Evolutionary conservation across 2,888 invertebrate genomes (phyloP), one percentile per base, ranked within the genome.

Genomic region (Acanthoscelides obtectus): DNA sequence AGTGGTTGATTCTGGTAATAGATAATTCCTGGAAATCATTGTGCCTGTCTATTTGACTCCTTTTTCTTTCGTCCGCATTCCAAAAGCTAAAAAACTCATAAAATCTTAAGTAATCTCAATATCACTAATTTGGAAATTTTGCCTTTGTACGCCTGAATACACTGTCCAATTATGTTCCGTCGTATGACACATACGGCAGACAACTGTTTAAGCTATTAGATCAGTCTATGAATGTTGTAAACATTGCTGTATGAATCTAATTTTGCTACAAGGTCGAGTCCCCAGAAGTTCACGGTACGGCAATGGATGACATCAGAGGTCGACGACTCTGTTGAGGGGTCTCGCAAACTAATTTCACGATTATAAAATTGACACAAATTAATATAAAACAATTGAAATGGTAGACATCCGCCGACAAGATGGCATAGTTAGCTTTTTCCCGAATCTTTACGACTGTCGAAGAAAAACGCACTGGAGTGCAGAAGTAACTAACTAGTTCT

Each of bases 271-370:
- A 66, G 22, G 22, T 8, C 20, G 20, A 4, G 8, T 22, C 8
- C 5, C 66, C 8, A 66, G 8, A 66, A 66, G 22, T 66, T 66
- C 66, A 22, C 66, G 66, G 20, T 5, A 66, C 66, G 75, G 74
- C 80, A 78, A 80, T 12, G 45, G 45, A 17, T 81, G 81, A 81
- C 81, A 81, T 81, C 81, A 81, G 78, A 80, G 82, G 80, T 82
- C 82, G 79, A 73, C 80, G 82, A 76, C 75, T 75, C 69, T 78
- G 78, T 79, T 75, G 72, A 77, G 77, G 78, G 79, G 79, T 78
- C 77, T 77, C 77, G 75, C 77, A 74, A 77, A 79, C 78, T 79
- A 77, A 79, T 77, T 77, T 79, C 77, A 21, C 74, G 77, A 78
- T 77, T 78, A 78, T 74, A 75, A 74, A 79, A 76, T 75, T 79